Base-by-base conservation (phyloP, 2,113 vertebrate species). In the Felis chaus region DNA sequence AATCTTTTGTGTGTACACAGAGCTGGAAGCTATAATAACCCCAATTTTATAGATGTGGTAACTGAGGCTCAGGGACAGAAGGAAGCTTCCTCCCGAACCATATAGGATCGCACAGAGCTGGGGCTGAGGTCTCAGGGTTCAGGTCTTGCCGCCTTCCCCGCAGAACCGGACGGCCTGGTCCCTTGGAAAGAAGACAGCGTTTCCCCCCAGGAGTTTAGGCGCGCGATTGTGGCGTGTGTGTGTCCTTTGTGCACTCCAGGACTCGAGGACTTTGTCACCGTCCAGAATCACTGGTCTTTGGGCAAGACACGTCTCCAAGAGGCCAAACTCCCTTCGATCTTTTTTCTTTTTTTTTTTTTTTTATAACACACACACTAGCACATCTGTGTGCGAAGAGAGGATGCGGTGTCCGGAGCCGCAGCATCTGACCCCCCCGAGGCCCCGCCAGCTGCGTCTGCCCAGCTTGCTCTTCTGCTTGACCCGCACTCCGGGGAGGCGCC, bases 401-500 rank as follows among this genome's bases (percentile, higher is more conserved):
- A 48, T 57, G 82, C 4, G 57, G 69, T 41, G 97, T 74, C 88
- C 68, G 1, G 39, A 50, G 36, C 87, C 25, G 53, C 79, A 89
- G 94, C 73, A 33, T n/a, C 82, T 73, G 97, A 97, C 94, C 97
- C 94, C 97, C 92, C 69, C 19, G 87, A 97, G 94, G 92, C 95
- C 89, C 94, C 5, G 61, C 84, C 97, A 94, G 92, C 91, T 96
- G 97, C 27, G 55, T 48, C 53, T 23, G 55, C 74, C 92, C 61
- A 8, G 39, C 94, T 90, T 66, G 97, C 92, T 96, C 89, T 63
- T 78, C 94, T 88, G 96, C 80, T 95, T 91, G 97, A 97, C 97
- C 97, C 78, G 48, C 92, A 50, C 97, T 92, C 97, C 25, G 3
- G 97, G 97, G 97, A 98, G 78, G 69, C 90, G 33, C 73, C 0